Base-by-base conservation (phyloP, 64 coral and sea anemone species). In the Stylophora pistillata region DNA sequence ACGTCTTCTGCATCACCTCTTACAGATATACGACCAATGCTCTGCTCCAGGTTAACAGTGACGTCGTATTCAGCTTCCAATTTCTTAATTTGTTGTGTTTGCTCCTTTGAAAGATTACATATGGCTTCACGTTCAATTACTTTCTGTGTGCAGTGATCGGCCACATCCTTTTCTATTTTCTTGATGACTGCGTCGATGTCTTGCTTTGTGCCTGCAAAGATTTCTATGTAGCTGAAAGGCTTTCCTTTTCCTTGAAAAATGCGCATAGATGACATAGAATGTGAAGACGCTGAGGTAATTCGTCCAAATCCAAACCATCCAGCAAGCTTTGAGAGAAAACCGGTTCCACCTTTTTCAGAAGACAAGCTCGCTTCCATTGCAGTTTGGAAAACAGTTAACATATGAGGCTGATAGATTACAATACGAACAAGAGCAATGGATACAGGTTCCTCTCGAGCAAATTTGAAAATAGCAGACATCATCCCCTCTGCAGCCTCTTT, bases 401-500 rank as follows among this genome's bases (percentile, higher is more conserved):
- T 91, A 2, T 63, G 13, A 10, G 73, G 16, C 74, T 95, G 94
- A 32, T 88, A 95, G 18, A 95, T 64, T 18, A 88, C 78, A 33
- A 95, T 76, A 0, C 85, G 70, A 53, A 95, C 77, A 0, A 91
- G 58, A 2, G 71, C 72, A 13, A 95, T 13, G 2, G 78, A 57
- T 21, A 33, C 32, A 30, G 64, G 58, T 23, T 91, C 56, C 62
- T 56, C 56, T 52, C 88, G 70, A 15, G 53, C 53, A 77, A 95
- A 91, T 52, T 91, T 87, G 23, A 55, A 70, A 13, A 95, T 91
- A 0, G 89, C 78, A 20, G 77, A 15, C 53, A 95, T 71, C 41
- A 95, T 86, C 30, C 34, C 89, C 29, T 91, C 74, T 16, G 94
- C 89, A 52, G 60, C 72, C 0, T 77, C n/a, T 54, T 95, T 91